Evolutionary conservation across 2,113 vertebrate genomes (phyloP).

Genomic region (Vulpes ferrilata): DNA sequence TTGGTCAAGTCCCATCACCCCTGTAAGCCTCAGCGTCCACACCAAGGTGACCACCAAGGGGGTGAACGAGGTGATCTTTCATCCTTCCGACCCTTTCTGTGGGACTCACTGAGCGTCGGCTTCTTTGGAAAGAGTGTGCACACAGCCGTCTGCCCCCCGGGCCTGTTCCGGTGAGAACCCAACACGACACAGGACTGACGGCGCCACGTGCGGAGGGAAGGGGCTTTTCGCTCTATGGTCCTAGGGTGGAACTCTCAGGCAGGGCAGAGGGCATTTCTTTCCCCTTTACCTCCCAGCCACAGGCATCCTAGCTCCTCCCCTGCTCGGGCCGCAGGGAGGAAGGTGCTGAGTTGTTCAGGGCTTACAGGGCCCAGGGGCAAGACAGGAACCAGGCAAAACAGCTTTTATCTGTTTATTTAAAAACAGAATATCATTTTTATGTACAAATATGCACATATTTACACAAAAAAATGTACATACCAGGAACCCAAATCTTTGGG

Average conservation of each 20-base stretch:
- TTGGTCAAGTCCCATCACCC: not conserved
- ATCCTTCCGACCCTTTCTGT: not conserved
- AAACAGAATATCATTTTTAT: constrained; percentile 80
- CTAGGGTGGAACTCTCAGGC: not conserved
- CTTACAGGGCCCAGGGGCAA: not conserved
- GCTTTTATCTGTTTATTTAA: constrained; percentile 82
- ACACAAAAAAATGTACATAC: constrained; percentile 77
- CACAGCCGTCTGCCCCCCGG: not conserved
- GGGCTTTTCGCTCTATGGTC: not conserved
- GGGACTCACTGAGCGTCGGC: not conserved
- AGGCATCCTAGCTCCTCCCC: not conserved
- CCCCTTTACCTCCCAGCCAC: not conserved
- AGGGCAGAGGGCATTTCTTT: not conserved
- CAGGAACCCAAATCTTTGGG: not conserved
- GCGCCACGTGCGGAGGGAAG: not conserved
- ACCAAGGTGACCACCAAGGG: not conserved
- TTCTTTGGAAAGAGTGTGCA: not conserved
- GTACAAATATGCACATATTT: constrained; percentile 82
- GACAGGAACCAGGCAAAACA: constrained; percentile 47
- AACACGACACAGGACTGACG: not conserved
- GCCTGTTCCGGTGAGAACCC: not conserved
- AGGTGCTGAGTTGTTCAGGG: not conserved
- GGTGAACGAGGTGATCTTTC: not conserved
- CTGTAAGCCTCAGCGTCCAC: not conserved
- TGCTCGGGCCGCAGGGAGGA: not conserved